These are phyloP conservation scores for Agriopis marginaria DNA, from an alignment of 2,888 invertebrate genomes.

Conservation along the genomic window DNA sequence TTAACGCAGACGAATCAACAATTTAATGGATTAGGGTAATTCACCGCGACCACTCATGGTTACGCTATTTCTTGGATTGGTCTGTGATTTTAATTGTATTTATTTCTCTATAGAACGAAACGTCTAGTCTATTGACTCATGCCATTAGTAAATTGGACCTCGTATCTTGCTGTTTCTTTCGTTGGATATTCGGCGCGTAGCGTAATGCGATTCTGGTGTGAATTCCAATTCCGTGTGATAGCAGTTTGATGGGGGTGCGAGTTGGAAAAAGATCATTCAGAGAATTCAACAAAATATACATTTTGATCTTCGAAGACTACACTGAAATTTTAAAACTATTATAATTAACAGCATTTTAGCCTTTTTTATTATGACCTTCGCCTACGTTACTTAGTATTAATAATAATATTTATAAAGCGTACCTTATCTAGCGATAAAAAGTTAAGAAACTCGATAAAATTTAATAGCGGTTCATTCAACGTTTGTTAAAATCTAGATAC, in stretches of 20 bases:
- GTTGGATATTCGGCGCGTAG: slow-evolving; percentile 5
- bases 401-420: no score
- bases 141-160: slow-evolving; percentile 21
- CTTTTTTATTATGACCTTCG: no score
- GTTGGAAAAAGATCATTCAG: slow-evolving; percentile 19
- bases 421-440: no score
- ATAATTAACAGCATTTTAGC: no score
- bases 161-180: slow-evolving; percentile 4
- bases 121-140: slow-evolving; percentile 14
- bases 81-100: slow-evolving; percentile 30
- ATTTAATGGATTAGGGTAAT: slow-evolving; percentile 48
- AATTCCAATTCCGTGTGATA: slow-evolving; percentile 14
- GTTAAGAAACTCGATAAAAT: no score
- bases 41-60: slow-evolving; percentile 36
- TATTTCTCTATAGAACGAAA: slow-evolving; percentile 28
- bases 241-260: slow-evolving; percentile 35
- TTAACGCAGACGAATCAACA: slow-evolving; percentile 44
- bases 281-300: background rate
- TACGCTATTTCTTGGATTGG: slow-evolving; percentile 30
- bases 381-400: no score
- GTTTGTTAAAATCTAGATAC: no score
- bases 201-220: slow-evolving; percentile 1
- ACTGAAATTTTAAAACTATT: background rate
- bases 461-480: no score
- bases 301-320: background rate